phyloP scores from a whole-genome alignment of 2,797 vertebrate genomes.

The Pelobates cultripes region DNA sequence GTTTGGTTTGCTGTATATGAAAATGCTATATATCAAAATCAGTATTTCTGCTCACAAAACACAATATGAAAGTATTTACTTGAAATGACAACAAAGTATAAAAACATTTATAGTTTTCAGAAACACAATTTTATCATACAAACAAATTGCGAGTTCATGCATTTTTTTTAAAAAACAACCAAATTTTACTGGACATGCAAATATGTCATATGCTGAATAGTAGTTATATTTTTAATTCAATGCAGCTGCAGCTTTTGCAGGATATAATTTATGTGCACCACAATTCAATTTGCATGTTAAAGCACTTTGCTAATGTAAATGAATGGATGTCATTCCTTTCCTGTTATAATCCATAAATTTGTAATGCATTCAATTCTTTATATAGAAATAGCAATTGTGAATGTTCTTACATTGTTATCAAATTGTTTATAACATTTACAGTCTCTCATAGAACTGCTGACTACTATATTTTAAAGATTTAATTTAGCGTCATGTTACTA shows the following conservation, averaged over 20 bases:
- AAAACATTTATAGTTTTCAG: no score
- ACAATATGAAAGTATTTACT: no score
- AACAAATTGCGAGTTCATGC: not conserved
- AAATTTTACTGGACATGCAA: not conserved
- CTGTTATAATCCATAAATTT: constrained; percentile 50
- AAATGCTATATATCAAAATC: no score
- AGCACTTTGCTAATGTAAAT: constrained; percentile 50
- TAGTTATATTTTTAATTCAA: constrained; percentile 16
- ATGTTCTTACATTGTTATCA: constrained; percentile 32
- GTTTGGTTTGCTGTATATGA: no score
- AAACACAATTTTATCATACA: not conserved
- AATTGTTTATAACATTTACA: constrained; percentile 22
- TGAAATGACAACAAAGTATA: no score
- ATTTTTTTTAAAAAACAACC: not conserved
- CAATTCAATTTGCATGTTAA: constrained; percentile 49
- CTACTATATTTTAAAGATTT: constrained; percentile 32
- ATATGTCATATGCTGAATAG: constrained; percentile 1
- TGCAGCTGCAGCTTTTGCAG: constrained; percentile 29
- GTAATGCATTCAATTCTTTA: constrained; percentile 40
- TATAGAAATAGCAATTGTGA: constrained; percentile 27
- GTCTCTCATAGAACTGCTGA: constrained; percentile 32
- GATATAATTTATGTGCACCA: constrained; percentile 45
- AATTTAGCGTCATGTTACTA: constrained; percentile 31
- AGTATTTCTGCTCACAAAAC: no score
- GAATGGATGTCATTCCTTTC: constrained; percentile 48